phyloP scores from a whole-genome alignment of 2,888 invertebrate genomes.

The Agrochola lychnidis region DNA sequence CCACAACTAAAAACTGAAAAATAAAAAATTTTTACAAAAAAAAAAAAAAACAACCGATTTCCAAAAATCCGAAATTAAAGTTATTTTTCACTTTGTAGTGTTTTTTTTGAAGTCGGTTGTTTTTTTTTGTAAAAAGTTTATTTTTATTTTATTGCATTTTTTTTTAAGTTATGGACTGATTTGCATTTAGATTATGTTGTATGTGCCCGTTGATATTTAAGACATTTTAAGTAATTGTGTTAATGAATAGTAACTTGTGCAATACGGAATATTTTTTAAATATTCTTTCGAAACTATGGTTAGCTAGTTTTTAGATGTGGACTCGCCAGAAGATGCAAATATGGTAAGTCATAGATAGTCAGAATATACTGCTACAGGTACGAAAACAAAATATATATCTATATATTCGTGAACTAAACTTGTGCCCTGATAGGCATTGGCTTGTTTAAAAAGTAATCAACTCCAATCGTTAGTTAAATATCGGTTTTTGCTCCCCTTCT shows the following conservation, averaged over 20 bases:
- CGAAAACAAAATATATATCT: not conserved
- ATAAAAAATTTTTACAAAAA: no score
- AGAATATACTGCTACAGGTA: not conserved
- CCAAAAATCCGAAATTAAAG: no score
- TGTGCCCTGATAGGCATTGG: not conserved
- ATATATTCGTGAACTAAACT: not conserved
- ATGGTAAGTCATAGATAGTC: not conserved
- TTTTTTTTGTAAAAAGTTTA: no score
- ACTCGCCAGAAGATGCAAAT: not conserved
- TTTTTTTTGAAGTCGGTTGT: no score
- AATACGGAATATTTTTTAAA: not conserved
- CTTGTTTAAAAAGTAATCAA: not conserved
- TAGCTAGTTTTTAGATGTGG: not conserved
- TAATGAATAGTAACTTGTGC: not conserved
- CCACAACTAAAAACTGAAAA: no score
- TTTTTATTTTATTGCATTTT: not conserved
- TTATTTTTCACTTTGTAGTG: no score
- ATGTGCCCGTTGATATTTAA: not conserved
- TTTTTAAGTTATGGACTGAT: not conserved
- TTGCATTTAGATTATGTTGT: not conserved
- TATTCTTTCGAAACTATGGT: not conserved
- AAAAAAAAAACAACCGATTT: no score
- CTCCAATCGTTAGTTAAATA: not conserved
- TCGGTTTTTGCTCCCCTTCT: constrained; percentile 32
- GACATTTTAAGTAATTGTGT: not conserved